Evolutionary conservation across 2,113 vertebrate genomes (phyloP), one percentile per base, ranked within the genome.

Genomic region (Poeciliopsis turrubarensis): DNA sequence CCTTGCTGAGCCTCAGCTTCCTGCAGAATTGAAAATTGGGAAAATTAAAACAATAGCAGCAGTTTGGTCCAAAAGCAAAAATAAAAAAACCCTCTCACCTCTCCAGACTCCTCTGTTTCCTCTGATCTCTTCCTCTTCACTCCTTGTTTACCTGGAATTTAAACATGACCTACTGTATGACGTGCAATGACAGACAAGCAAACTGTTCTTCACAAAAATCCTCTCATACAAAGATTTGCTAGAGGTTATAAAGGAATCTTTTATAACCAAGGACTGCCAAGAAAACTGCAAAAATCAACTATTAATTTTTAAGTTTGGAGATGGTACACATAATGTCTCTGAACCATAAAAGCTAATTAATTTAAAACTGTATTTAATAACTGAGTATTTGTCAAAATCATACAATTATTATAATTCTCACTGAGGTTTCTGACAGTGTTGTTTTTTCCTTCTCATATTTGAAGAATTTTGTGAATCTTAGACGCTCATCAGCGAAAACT

Each of bases 111-210:
- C 65, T 87, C 85, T 5, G 26, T 26, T 47, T 93, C 91, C 30
- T 90, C 86, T 10, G 86, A 91, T 32, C 80, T 76, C 78, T 82
- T 93, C 65, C 91, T 91, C 82, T 93, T 92, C 66, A 79, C 7
- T 13, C 87, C 72, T 51, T 89, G 68, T 73, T 88, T 70, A 78
- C 75, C 93, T 94, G 79, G 5, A 64, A 68, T 6, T n/a, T 31
- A 62, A 70, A 62, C 2, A 70, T 17, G 25, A 63, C 39, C 19
- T 3, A 31, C 61, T 54, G 37, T 22, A 61, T 60, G 2, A 3
- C 2, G 44, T 30, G 1, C 54, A 13, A 0, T 3, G 30, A n/a
- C 22, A 57, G 15, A 47, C 4, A 17, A 47, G 44, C 44, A 47
- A 27, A 26, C 25, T 27, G 5, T 13, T 12, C 12, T 62, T 29